Evolutionary conservation across 2,797 vertebrate species (phyloP).

Genomic region (Simalia tracyae): DNA sequence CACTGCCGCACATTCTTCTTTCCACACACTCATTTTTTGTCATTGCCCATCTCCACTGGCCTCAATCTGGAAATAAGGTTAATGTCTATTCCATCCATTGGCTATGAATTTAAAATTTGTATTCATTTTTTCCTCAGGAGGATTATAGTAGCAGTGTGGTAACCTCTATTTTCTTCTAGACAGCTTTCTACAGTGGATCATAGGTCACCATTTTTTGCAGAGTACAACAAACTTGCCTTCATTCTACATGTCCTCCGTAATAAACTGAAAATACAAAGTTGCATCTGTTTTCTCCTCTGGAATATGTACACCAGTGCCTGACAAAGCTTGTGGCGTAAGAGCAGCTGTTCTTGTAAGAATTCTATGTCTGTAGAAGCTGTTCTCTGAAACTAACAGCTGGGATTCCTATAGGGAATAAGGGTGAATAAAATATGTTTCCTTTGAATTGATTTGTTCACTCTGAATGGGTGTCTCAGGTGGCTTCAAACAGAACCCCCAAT

Average conservation of each 20-base stretch:
- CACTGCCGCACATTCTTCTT: neutral
- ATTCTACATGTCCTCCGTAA: neutral
- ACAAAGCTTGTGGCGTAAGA: neutral
- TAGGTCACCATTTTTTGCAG: neutral
- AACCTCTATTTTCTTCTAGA: neutral
- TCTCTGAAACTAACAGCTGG: slow-evolving; percentile 40
- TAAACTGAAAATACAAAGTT: neutral
- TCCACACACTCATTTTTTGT: neutral
- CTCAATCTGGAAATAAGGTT: neutral
- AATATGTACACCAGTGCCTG: neutral
- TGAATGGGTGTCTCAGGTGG: slow-evolving; percentile 32
- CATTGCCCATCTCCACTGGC: neutral
- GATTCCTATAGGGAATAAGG: slow-evolving; percentile 40
- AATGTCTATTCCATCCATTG: neutral
- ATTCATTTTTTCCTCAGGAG: neutral
- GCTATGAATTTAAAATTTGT: neutral
- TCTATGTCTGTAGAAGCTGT: slow-evolving; percentile 22
- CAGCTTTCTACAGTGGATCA: too few relatives aligned
- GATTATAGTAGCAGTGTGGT: too few relatives aligned
- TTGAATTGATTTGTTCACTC: slow-evolving; percentile 30
- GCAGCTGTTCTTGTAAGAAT: slow-evolving; percentile 7
- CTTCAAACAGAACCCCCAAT: neutral
- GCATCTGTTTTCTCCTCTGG: neutral
- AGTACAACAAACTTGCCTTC: neutral
- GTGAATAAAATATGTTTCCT: slow-evolving; percentile 34